These are phyloP conservation scores for Anguilla megastoma DNA, from an alignment of 2,797 vertebrate species.

Conservation along the genomic window DNA sequence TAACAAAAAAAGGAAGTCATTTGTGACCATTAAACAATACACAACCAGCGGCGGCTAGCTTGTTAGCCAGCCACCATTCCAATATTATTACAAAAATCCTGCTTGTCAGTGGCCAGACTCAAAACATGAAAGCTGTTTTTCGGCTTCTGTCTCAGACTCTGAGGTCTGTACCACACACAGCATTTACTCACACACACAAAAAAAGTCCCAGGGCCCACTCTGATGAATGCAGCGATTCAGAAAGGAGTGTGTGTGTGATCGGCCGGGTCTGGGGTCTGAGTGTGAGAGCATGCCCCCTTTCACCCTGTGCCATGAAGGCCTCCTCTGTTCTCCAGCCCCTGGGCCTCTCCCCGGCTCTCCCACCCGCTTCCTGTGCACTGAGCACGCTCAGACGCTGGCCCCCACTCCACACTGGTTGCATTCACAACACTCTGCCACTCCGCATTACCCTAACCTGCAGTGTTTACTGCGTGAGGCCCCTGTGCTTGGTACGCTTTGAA, in stretches of 20 bases:
- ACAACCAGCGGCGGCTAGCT: no score
- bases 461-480: slow-evolving; percentile 16
- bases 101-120: background rate
- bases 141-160: background rate
- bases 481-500: slow-evolving; percentile 14
- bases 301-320: slow-evolving; percentile 64
- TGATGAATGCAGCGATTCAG: slow-evolving; percentile 46
- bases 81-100: background rate
- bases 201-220: slow-evolving; percentile 31
- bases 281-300: slow-evolving; percentile 50
- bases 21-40: no score
- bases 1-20: no score
- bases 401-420: slow-evolving; percentile 55
- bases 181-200: slow-evolving; percentile 33
- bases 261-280: background rate
- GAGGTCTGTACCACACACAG: slow-evolving; percentile 36
- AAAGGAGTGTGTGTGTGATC: slow-evolving; percentile 27
- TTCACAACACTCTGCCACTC: slow-evolving; percentile 51
- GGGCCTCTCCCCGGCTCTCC: background rate
- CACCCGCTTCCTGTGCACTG: slow-evolving; percentile 26
- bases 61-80: background rate
- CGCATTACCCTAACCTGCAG: background rate
- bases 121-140: background rate
- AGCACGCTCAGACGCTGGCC: background rate
- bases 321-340: slow-evolving; percentile 62